Percentiles rank a stretch among this genome's conserved stretches.
Evolutionary conservation across 2,888 invertebrate genomes (phyloP).

Genomic region (Trachelus iudaicus): DNA sequence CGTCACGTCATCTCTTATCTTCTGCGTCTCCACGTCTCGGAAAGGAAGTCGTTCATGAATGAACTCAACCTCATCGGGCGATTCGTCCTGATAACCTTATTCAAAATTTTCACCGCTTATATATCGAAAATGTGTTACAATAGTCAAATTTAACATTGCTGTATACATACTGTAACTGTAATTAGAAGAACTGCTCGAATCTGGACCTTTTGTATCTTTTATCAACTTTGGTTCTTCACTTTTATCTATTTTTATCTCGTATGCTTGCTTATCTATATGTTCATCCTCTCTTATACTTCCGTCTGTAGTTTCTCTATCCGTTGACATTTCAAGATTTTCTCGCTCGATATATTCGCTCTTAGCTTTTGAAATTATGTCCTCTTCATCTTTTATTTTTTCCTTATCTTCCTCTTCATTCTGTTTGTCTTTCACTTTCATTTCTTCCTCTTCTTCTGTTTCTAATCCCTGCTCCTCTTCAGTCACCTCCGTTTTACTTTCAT

Average conservation of each 20-base stretch:
- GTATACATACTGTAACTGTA: conserved; percentile 22
- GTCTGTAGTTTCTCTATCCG: conserved; percentile 2
- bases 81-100: conserved; percentile 54
- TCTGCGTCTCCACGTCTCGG: conserved; percentile 57
- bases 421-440: neutral
- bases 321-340: neutral
- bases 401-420: conserved; percentile 3
- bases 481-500: neutral
- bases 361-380: neutral
- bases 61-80: conserved; percentile 28
- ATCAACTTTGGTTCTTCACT: neutral
- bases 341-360: neutral
- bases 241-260: conserved; percentile 17
- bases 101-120: neutral
- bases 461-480: conserved; percentile 6
- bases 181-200: conserved; percentile 12
- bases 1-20: conserved; percentile 55
- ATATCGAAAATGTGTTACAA: conserved; percentile 7
- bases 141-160: neutral
- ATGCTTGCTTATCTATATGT: conserved; percentile 4
- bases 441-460: conserved; percentile 11
- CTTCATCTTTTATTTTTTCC: neutral
- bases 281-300: conserved; percentile 11
- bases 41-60: conserved; percentile 30
- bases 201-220: neutral